Evolutionary conservation across 1,140 invertebrate genomes (phyloP), one percentile per base, ranked within the genome.

Genomic region (Papilio polyxenes): DNA sequence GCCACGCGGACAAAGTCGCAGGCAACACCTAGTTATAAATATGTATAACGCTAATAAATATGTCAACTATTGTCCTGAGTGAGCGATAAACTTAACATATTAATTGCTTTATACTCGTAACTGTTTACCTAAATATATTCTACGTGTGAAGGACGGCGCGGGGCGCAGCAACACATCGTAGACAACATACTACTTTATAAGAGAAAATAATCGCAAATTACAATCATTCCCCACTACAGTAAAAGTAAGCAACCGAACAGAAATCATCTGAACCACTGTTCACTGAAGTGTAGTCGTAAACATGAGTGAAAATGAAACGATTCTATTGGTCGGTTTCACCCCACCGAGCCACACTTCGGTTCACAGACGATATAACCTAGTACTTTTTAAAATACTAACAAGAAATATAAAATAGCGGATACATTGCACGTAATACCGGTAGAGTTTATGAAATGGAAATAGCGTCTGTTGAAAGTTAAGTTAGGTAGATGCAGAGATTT

Each of bases 401-500:
- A 40, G 6, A 37, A 37, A 69, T 69, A 69, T 72, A 15, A 37
- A 72, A 72, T 72, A 72, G 13, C 53, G 1, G 53, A 17, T 40
- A 31, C 0, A 5, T 69, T 13, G 23, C 31, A 72, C 65, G 31
- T 49, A 31, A 53, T 31, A 77, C 75, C 75, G 49, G 48, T 77
- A 37, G 49, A 77, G 20, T 56, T 77, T 76, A 48, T 53, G 20
- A 77, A 77, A 76, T 53, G 48, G 48, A 76, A 76, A 77, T 77
- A 31, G 7, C 72, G 40, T 44, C 10, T 49, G 17, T 51, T 77
- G 75, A 77, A 51, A 77, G 49, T 69, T 15, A 23, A 40, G 31
- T 31, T 31, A 31, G 23, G 15, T 40, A 13, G 40, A 17, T 40
- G 40, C 0, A 15, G 20, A 53, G 75, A 77, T 77, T 77, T 77